Percentiles rank a stretch among this genome's conserved stretches.
phyloP scores from a whole-genome alignment of 2,797 vertebrate species.

The Hipposideros larvatus region DNA sequence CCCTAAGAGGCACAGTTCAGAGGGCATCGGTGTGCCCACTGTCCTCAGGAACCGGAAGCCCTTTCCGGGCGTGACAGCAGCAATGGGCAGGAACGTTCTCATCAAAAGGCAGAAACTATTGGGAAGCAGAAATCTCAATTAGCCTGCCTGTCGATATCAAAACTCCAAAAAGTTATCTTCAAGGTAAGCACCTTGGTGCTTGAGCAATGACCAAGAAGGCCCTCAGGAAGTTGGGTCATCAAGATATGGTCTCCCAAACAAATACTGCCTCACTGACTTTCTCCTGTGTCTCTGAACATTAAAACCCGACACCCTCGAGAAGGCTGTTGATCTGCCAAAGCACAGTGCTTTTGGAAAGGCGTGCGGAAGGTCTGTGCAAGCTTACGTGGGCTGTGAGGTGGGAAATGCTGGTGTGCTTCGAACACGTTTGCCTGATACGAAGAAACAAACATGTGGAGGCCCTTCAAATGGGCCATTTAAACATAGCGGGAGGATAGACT shows the following conservation, averaged over 20 bases:
- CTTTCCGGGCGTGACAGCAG: neutral
- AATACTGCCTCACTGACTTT: neutral
- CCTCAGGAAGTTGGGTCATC: neutral
- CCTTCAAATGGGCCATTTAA: neutral
- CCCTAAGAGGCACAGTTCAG: neutral
- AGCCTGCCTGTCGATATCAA: neutral
- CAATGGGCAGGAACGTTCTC: neutral
- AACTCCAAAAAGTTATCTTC: neutral
- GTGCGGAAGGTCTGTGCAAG: fast-evolving
- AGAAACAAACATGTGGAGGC: fast-evolving
- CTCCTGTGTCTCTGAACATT: neutral
- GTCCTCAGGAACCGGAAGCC: fast-evolving
- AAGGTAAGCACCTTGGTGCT: neutral
- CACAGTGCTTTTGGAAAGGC: neutral
- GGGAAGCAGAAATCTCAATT: too few relatives aligned
- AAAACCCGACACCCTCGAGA: neutral
- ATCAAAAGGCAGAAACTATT: neutral
- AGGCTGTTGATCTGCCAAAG: neutral
- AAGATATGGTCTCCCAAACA: neutral
- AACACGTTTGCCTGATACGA: too few relatives aligned
- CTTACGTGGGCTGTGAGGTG: fast-evolving
- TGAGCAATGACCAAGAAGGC: neutral
- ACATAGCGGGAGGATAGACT: neutral
- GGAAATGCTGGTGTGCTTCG: too few relatives aligned
- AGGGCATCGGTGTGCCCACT: too few relatives aligned